A percentile compares a stretch with the other conserved stretches of the same genome.
Conservation (phyloP, 1,140 invertebrate genomes). For the Trigoniulus corallinus region DNA sequence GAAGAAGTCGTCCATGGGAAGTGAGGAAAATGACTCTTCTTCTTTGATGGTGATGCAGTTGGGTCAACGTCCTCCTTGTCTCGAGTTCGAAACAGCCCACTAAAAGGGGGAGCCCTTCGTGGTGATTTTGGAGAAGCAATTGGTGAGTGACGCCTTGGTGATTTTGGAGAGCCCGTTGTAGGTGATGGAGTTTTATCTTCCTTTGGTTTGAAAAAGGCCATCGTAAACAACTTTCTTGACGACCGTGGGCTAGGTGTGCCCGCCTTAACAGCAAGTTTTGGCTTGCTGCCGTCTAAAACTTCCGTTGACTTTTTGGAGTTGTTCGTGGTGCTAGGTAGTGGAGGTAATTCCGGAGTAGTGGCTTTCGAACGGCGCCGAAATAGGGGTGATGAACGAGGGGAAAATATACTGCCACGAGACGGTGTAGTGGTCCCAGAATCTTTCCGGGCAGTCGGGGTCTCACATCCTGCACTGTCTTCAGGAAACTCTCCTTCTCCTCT, state of each 20-base stretch:
- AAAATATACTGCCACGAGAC: background rate
- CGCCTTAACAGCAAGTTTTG: background rate
- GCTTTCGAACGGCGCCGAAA: background rate
- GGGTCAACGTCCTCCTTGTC: background rate
- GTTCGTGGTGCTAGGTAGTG: background rate
- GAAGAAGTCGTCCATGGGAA: background rate
- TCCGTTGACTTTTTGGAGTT: background rate
- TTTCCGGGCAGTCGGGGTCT: too few relatives aligned
- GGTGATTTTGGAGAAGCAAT: slow-evolving; percentile 43
- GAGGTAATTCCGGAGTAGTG: too few relatives aligned
- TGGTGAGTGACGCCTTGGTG: slow-evolving; percentile 1
- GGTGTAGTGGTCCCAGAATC: too few relatives aligned
- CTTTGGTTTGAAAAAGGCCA: slow-evolving; percentile 3
- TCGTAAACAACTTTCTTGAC: background rate
- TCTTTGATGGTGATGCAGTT: background rate
- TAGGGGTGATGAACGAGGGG: background rate
- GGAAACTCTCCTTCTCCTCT: too few relatives aligned
- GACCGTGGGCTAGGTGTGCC: slow-evolving; percentile 8
- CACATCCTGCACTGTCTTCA: too few relatives aligned
- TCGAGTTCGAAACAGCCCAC: background rate
- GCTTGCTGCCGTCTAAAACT: background rate
- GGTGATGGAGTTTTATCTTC: background rate
- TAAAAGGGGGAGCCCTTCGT: slow-evolving; percentile 42
- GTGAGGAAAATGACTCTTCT: background rate
- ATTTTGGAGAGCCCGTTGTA: background rate